Conservation (phyloP, 2,113 vertebrate genomes). For the Copsychus sechellarum region DNA sequence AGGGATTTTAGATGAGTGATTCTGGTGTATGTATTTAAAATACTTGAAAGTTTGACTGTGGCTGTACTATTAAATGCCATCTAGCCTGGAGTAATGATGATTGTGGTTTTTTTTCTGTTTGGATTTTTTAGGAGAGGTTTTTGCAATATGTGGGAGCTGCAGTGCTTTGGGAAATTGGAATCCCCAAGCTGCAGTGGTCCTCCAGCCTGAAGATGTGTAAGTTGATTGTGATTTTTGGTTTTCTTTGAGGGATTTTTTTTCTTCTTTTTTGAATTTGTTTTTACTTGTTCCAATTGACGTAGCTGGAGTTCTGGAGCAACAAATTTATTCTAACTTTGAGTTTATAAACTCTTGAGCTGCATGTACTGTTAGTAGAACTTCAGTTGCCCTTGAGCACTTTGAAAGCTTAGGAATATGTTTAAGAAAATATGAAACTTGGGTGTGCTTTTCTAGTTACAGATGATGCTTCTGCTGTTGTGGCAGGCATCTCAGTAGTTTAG, state of each 20-base stretch:
- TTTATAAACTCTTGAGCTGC: neutral
- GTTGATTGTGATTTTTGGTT: neutral
- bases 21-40: neutral
- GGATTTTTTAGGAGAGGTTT: slow-evolving; percentile 82
- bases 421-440: neutral
- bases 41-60: neutral
- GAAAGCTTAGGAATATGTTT: neutral
- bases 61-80: neutral
- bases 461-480: neutral
- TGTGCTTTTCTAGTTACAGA: neutral
- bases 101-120: neutral
- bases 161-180: slow-evolving; percentile 88
- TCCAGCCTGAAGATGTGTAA: slow-evolving; percentile 78
- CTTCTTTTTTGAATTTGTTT: neutral
- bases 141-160: slow-evolving; percentile 90
- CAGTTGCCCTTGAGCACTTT: neutral
- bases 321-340: neutral
- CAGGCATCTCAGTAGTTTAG: neutral
- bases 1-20: neutral
- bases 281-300: neutral
- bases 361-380: neutral
- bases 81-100: neutral
- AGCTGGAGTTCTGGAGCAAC: neutral
- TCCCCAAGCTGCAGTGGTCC: slow-evolving; percentile 81
- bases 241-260: neutral